These are phyloP conservation scores for Andrena haemorrhoa DNA, from an alignment of 2,888 invertebrate species.

Conservation along the genomic window DNA sequence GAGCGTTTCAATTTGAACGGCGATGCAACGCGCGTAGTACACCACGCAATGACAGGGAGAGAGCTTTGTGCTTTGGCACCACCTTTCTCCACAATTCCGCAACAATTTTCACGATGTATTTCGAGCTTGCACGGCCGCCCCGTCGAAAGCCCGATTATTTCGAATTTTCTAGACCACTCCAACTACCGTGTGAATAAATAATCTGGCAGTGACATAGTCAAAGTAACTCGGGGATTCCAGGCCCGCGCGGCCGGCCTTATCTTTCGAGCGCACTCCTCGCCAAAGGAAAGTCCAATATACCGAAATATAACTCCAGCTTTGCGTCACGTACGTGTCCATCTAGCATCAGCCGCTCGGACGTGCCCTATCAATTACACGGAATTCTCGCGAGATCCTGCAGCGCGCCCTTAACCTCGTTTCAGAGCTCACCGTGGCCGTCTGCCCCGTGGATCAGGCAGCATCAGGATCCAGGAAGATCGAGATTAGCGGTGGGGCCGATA, in stretches of 20 bases:
- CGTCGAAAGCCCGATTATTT: background rate
- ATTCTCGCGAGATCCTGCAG: conserved; percentile 12
- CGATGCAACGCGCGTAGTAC: too few relatives aligned
- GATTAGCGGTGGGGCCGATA: conserved; percentile 43
- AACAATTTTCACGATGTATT: background rate
- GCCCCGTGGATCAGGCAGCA: conserved; percentile 39
- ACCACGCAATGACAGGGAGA: too few relatives aligned
- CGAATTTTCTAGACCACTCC: background rate
- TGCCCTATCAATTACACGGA: conserved; percentile 39
- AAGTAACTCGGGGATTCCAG: background rate
- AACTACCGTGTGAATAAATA: background rate
- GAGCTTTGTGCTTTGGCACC: too few relatives aligned
- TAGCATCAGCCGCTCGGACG: background rate
- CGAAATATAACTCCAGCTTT: background rate
- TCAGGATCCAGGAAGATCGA: conserved; percentile 35
- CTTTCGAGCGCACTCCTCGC: background rate
- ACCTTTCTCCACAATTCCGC: background rate
- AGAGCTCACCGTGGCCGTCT: conserved; percentile 21
- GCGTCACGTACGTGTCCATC: conserved; percentile 2
- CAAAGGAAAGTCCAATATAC: conserved; percentile 7
- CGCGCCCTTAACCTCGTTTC: conserved; percentile 25
- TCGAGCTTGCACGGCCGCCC: background rate
- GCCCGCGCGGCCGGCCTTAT: background rate
- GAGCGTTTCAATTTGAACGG: too few relatives aligned
- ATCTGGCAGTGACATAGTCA: background rate